phyloP scores from a whole-genome alignment of 1,140 invertebrate genomes.

The Macrobrachium nipponense region DNA sequence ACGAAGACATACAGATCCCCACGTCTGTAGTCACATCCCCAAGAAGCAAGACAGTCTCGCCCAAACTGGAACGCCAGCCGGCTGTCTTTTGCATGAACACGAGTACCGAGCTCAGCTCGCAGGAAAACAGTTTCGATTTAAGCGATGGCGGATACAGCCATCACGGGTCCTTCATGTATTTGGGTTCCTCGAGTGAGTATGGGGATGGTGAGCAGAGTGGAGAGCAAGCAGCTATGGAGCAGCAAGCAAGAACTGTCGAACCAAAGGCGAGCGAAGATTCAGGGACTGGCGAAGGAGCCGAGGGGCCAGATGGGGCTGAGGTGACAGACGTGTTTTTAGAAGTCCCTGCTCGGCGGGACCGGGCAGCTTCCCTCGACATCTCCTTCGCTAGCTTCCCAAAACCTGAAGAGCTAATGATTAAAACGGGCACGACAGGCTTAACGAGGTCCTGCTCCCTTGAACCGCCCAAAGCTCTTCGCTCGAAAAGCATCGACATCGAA shows the following conservation, averaged over 20 bases:
- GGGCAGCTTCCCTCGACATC: conserved; percentile 86
- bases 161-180: conserved; percentile 67
- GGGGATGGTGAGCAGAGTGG: conserved; percentile 60
- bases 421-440: conserved; percentile 39
- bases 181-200: conserved; percentile 68
- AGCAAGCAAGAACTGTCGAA: conserved; percentile 66
- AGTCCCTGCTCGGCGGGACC: conserved; percentile 78
- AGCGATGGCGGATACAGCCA: conserved; percentile 66
- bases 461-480: conserved; percentile 72
- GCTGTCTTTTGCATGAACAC: conserved; percentile 76
- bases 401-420: conserved; percentile 34
- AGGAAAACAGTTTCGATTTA: conserved; percentile 70
- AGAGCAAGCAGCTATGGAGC: conserved; percentile 67
- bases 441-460: conserved; percentile 57
- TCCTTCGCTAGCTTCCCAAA: conserved; percentile 71
- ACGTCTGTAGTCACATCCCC: conserved; percentile 64
- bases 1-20: conserved; percentile 65
- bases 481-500: conserved; percentile 90
- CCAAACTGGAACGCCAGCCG: conserved; percentile 77
- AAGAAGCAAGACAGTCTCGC: conserved; percentile 50
- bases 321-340: conserved; percentile 59
- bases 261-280: conserved; percentile 52
- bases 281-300: conserved; percentile 75
- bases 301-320: conserved; percentile 74
- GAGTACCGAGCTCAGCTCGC: conserved; percentile 68